Percentiles rank a stretch among this genome's conserved stretches.
Conservation (phyloP, 2,113 vertebrate species). For the Emydura subglobosa region DNA sequence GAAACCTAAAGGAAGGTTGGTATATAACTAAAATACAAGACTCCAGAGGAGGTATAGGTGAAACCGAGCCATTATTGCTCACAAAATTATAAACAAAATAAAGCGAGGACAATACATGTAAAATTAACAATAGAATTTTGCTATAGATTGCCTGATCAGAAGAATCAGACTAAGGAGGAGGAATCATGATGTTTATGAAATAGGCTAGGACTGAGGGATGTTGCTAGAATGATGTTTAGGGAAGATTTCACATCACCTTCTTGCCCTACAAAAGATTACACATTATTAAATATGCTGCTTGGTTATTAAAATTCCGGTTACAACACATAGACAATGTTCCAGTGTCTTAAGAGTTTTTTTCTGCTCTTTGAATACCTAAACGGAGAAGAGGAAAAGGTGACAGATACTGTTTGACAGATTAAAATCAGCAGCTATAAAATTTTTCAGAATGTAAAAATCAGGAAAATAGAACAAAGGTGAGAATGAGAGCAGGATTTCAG, state of each 20-base stretch:
- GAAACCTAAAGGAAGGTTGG: neutral
- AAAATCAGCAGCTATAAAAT: neutral
- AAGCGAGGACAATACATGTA: neutral
- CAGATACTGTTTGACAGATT: neutral
- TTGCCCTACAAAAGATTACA: neutral
- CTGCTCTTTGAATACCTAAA: constrained; percentile 31
- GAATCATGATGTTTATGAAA: neutral
- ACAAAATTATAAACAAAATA: neutral
- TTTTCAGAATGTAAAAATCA: neutral
- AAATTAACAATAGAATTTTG: neutral
- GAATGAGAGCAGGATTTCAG: neutral
- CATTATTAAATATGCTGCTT: constrained; percentile 31
- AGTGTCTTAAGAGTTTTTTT: constrained; percentile 39
- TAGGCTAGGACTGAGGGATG: neutral
- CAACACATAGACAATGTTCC: constrained; percentile 48
- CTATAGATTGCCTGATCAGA: neutral
- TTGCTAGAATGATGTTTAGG: neutral
- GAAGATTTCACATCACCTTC: neutral
- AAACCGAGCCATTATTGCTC: neutral
- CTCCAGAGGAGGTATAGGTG: neutral
- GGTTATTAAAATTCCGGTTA: constrained; percentile 36
- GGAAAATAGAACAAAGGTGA: neutral
- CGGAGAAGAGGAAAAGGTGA: neutral
- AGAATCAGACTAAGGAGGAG: neutral
- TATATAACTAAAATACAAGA: neutral